Percentiles rank a stretch among this genome's conserved stretches.
Conservation (phyloP, 2,113 vertebrate genomes). For the Thymallus thymallus region DNA sequence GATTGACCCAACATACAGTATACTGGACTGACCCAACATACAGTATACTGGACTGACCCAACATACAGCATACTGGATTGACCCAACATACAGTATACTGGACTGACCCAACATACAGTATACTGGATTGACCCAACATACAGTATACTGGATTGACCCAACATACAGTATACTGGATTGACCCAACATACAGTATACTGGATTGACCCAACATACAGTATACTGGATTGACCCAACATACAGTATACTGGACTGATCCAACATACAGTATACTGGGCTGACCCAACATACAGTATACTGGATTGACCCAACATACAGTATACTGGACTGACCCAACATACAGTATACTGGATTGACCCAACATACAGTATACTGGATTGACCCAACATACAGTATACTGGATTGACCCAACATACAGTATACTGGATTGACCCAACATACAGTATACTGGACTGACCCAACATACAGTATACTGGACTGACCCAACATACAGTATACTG, state of each 20-base stretch:
- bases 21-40: slow-evolving; percentile 45
- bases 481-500: slow-evolving; percentile 39
- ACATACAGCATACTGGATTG: slow-evolving; percentile 28
- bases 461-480: slow-evolving; percentile 29
- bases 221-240: slow-evolving; percentile 45
- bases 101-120: slow-evolving; percentile 44
- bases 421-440: slow-evolving; percentile 45
- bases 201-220: slow-evolving; percentile 44
- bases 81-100: slow-evolving; percentile 39
- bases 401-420: slow-evolving; percentile 44
- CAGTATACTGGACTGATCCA: slow-evolving; percentile 43
- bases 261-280: slow-evolving; percentile 29
- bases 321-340: slow-evolving; percentile 45
- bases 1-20: slow-evolving; percentile 44
- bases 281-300: slow-evolving; percentile 39
- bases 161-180: slow-evolving; percentile 29
- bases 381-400: slow-evolving; percentile 39
- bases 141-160: slow-evolving; percentile 43
- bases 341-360: slow-evolving; percentile 43
- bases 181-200: slow-evolving; percentile 39
- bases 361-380: slow-evolving; percentile 29
- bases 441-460: slow-evolving; percentile 43
- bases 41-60: slow-evolving; percentile 43
- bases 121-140: slow-evolving; percentile 45
- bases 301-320: slow-evolving; percentile 44